Conservation (phyloP, 1,140 invertebrate species). For the Dendrolimus punctatus region DNA sequence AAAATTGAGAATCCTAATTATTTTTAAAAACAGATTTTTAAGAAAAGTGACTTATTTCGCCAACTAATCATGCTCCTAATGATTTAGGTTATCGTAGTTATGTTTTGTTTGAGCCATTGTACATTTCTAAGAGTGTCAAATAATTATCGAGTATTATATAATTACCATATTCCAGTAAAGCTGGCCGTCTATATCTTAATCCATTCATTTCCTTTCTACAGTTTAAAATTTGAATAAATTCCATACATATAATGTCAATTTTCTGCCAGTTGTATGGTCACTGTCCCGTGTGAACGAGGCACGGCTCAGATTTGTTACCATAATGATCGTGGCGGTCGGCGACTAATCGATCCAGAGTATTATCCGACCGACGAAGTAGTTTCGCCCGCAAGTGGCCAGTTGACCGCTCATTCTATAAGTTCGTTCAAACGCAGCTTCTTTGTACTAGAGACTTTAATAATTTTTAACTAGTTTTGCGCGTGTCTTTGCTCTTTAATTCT, state of each 20-base stretch:
- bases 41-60: neutral
- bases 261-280: slow-evolving; percentile 1
- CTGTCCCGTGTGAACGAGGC: slow-evolving; percentile 3
- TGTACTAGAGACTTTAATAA: neutral
- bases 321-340: slow-evolving; percentile 8
- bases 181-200: too few species aligned
- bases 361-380: slow-evolving; percentile 1
- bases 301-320: slow-evolving; percentile 6
- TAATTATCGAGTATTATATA: too few species aligned
- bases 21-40: too few species aligned
- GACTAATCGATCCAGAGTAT: slow-evolving; percentile 10
- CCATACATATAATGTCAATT: neutral
- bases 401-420: slow-evolving; percentile 5
- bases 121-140: too few species aligned
- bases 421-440: slow-evolving; percentile 6
- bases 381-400: slow-evolving; percentile 10
- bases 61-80: neutral
- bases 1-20: neutral
- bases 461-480: too few species aligned
- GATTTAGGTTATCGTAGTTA: neutral
- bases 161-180: too few species aligned
- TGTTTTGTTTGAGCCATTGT: neutral
- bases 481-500: too few species aligned
- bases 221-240: too few species aligned
- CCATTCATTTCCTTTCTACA: neutral